Conservation (phyloP, 1,140 invertebrate genomes). For the Drosophila subpulchrella region DNA sequence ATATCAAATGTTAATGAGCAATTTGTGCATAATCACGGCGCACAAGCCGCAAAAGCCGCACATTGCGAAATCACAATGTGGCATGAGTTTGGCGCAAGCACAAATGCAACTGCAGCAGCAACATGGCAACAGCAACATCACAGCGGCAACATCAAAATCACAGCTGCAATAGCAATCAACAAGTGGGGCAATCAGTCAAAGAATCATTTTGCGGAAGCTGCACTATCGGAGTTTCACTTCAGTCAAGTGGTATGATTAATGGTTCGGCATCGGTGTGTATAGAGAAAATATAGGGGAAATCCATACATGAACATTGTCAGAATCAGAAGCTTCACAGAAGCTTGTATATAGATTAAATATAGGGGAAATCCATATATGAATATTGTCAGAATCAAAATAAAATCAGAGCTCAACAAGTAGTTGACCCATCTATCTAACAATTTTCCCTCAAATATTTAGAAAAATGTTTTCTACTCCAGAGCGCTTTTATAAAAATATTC, state of each 20-base stretch:
- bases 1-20: conserved; percentile 64
- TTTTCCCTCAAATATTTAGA: too few relatives aligned
- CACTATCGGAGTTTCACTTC: not conserved
- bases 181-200: conserved; percentile 8
- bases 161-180: not conserved
- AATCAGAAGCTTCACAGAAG: too few relatives aligned
- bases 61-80: conserved; percentile 35
- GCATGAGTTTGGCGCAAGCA: conserved; percentile 16
- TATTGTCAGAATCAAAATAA: too few relatives aligned
- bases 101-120: conserved; percentile 4
- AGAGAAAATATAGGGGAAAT: too few relatives aligned
- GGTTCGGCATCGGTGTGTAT: not conserved
- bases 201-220: not conserved
- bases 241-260: not conserved
- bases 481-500: too few relatives aligned
- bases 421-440: too few relatives aligned
- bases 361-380: too few relatives aligned
- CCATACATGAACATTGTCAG: too few relatives aligned
- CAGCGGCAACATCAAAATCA: conserved; percentile 2
- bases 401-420: too few relatives aligned
- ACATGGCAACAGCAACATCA: not conserved
- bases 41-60: conserved; percentile 51
- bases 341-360: not conserved
- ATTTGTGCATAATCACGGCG: conserved; percentile 62
- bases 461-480: too few relatives aligned